Base-by-base conservation (phyloP, 2,113 vertebrate species). In the Cyrtonyx montezumae region DNA sequence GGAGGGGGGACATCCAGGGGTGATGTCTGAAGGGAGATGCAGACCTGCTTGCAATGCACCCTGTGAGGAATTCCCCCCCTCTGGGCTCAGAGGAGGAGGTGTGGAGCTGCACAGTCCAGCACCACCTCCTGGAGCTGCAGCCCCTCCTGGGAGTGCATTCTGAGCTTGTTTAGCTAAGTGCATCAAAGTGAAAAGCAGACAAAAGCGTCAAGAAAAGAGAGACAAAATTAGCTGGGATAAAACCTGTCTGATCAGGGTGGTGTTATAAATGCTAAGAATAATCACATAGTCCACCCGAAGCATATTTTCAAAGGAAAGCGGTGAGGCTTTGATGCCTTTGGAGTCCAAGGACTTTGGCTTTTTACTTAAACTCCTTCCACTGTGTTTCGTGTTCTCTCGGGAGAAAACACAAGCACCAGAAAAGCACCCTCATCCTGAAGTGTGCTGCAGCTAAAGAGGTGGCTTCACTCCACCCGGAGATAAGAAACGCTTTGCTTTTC, bases 261-360 rank as follows among this genome's bases (percentile, higher is more conserved):
- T 46, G 88, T 88, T 84, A 88, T 70, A 94, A 93, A 94, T 63
- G 17, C 61, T 70, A 66, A 80, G 55, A 92, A 88, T 87, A 96
- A 94, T 74, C 85, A 77, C 19, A 70, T 14, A 94, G 82, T 55
- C 82, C 45, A 46, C 77, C 69, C 92, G 91, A 93, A 75, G 55
- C 90, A 49, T 77, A 26, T 91, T 95, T 94, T 96, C 95, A 95
- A 96, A 95, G 88, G 56, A 88, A 94, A 92, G 63, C 20, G 81
- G 69, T 59, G 84, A 91, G 84, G 92, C 95, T 95, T 93, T 96
- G 93, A 95, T 94, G 83, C 79, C 68, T 96, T 93, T 83, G 51
- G 73, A 91, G 73, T 85, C 79, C 79, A 96, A 93, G 65, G 90
- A 83, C 46, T 93, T 89, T 9, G 25, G 30, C 22, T 88, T 67